Conservation (phyloP, 2,888 invertebrate species). For the Odontomyia ornata region DNA sequence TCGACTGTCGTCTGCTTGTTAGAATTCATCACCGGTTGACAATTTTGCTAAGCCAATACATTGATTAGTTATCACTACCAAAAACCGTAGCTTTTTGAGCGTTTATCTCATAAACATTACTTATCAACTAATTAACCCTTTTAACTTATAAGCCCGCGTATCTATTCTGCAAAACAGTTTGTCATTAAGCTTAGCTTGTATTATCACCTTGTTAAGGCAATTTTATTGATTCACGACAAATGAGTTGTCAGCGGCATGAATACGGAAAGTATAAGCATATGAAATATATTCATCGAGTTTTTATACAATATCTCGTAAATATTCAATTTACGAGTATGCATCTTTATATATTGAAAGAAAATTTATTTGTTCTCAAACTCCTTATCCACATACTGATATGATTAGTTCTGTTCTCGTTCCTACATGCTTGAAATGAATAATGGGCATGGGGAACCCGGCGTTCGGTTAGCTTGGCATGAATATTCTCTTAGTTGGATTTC, state of each 20-base stretch:
- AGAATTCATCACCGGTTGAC: no score
- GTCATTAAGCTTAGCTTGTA: slow-evolving; percentile 2
- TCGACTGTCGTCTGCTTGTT: no score
- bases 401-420: slow-evolving; percentile 8
- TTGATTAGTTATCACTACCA: no score
- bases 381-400: slow-evolving; percentile 16
- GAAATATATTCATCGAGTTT: neutral
- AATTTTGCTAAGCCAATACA: no score
- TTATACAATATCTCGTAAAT: neutral
- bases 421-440: neutral
- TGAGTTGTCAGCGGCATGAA: neutral
- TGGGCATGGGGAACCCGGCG: neutral
- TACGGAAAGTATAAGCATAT: neutral
- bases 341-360: neutral
- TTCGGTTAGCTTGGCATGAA: neutral
- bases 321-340: neutral
- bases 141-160: neutral
- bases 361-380: neutral
- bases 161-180: neutral
- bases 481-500: slow-evolving; percentile 16
- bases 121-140: slow-evolving; percentile 37
- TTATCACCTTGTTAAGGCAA: slow-evolving; percentile 34
- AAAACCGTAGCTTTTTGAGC: no score
- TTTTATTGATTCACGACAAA: neutral
- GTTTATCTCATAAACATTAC: slow-evolving; percentile 14